A percentile compares a stretch with the other conserved stretches of the same genome.
Evolutionary conservation across 2,113 vertebrate species (phyloP).

Genomic region (Neodontobutis hainanensis): DNA sequence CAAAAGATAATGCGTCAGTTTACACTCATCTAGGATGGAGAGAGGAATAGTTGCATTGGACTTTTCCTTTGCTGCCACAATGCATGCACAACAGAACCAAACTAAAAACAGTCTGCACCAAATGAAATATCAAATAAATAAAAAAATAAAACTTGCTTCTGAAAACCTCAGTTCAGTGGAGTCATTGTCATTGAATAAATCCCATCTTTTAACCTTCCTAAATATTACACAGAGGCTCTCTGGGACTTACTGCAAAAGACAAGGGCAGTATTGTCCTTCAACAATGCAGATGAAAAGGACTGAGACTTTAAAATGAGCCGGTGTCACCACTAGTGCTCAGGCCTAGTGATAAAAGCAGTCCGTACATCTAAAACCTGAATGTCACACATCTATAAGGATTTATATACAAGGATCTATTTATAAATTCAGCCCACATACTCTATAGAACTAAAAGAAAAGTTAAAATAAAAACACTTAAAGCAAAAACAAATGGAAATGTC

Average conservation of each 20-base stretch:
- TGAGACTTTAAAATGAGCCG: conserved; percentile 10
- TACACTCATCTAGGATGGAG: conserved; percentile 24
- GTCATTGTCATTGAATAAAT: conserved; percentile 9
- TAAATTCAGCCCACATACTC: background rate
- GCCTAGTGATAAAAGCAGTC: background rate
- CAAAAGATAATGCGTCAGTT: conserved; percentile 14
- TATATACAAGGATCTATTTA: background rate
- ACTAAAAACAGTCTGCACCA: background rate
- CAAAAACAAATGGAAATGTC: too few species aligned
- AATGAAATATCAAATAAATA: background rate
- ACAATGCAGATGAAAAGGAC: background rate
- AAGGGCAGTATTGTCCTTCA: conserved; percentile 13
- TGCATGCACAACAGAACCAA: background rate
- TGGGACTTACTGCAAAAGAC: conserved; percentile 28
- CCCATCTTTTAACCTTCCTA: conserved; percentile 15
- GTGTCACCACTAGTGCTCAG: background rate
- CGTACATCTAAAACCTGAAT: background rate
- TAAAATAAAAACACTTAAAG: too few species aligned
- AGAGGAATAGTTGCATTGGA: background rate
- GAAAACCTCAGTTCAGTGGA: background rate
- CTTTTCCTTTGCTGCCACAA: too few species aligned
- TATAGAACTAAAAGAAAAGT: too few species aligned
- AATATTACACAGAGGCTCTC: conserved; percentile 13
- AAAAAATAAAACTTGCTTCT: background rate
- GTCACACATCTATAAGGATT: background rate